Evolutionary conservation across 2,888 invertebrate species (phyloP), one percentile per base, ranked within the genome.

Genomic region (Drosophila cognata): DNA sequence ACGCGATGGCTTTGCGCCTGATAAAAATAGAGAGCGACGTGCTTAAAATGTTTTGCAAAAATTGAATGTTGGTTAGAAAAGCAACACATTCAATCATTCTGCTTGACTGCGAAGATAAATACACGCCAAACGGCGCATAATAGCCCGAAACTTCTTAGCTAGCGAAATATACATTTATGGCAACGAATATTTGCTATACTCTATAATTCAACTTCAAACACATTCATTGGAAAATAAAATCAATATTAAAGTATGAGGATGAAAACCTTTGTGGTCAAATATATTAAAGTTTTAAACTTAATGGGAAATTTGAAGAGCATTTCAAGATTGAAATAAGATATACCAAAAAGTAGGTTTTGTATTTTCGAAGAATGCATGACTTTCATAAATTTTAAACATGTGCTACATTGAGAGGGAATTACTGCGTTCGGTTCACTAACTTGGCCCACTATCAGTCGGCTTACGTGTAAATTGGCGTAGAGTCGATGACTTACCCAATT

Each of bases 41-140:
- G 89, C 83, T 81, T 63, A 74, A 81, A 82, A 82, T 79, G 81
- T 66, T 74, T 74, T 72, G 65, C 69, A 62, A 65, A 82, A 89
- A 89, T 87, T 87, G 86, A 87, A 83, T 85, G 74, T 82, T 82
- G 88, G 86, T 85, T 88, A 81, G 82, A 81, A 89, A 81, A 78
- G 75, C 81, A 85, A 88, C 86, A 89, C 90, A 87, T 88, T 87
- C 86, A 84, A 85, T 89, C 85, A 85, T 63, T 89, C 65, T 71
- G 76, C 38, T 74, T 52, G 64, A 65, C 77, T 68, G 84, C 70
- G 71, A 86, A 81, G 81, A 87, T 77, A 79, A 69, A 67, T 65
- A 52, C 56, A 63, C 60, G 56, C 51, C 65, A 38, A 38, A 29
- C 57, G 50, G 33, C 62, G 67, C 56, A 58, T 35, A 56, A 28